Evolutionary conservation across 2,113 vertebrate species (phyloP), one percentile per base, ranked within the genome.

Genomic region (Tretioscincus oriximinensis): DNA sequence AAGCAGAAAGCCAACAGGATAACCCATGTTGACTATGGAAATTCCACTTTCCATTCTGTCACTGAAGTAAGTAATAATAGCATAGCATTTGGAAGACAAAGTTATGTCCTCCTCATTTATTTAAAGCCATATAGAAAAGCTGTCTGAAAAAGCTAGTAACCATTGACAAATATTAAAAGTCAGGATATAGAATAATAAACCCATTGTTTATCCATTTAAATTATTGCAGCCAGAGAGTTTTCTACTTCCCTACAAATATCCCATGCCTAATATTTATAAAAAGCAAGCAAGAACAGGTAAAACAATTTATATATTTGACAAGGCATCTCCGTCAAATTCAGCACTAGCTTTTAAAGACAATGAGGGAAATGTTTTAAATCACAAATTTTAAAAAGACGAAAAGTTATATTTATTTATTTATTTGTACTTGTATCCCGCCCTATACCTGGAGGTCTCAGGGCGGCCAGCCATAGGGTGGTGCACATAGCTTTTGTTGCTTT

Each of bases 21-120:
- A 9, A 12, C 24, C 22, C 28, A 2, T 66, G 84, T 88, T 88
- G 78, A 77, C 83, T 75, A 81, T 21, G 49, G 47, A 85, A 86
- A 68, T 26, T 22, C 65, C 45, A 60, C 24, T 79, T 83, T 72
- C 69, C 49, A 26, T 26, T 65, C 9, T 7, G 70, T 61, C 60
- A 83, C 60, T 49, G 83, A 84, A 49, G 74, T 78, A 71, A 60
- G 83, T 22, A 68, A 81, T 22, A 68, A 1, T n/a, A 26, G 49
- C 8, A 21, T 18, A 12, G 60, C 4, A 79, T 79, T 71, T 79
- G 67, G 63, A 71, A 71, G 4, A 35, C 54, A 63, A 71, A 71
- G 9, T 63, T 45, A 71, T 71, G 8, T 71, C 67, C 41, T 71
- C 67, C 41, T 61, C 14, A 28, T 41, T 28, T 58, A 51, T 14